Base-by-base conservation (phyloP, 1,140 invertebrate species). In the Eriocheir sinensis region DNA sequence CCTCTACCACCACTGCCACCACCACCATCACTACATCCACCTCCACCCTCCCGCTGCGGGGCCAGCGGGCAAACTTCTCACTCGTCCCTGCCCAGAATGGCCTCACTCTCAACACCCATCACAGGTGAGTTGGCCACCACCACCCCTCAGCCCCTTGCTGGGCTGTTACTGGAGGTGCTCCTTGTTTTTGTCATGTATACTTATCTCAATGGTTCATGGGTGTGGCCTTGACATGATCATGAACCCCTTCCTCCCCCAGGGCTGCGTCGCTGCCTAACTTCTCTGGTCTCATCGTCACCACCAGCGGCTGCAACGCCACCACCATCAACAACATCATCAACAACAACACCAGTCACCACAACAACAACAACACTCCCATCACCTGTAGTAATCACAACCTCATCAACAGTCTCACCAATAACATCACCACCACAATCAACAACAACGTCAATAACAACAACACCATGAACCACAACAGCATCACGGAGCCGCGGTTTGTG, bases 221-320 rank as follows among this genome's bases (percentile, higher is more conserved):
- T n/a, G n/a, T n/a, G n/a, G n/a, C n/a, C n/a, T n/a, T n/a, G n/a
- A n/a, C n/a, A n/a, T n/a, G n/a, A n/a, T n/a, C n/a, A n/a, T n/a
- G n/a, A n/a, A 27, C 12, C 30, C 94, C 36, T 95, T 95, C 93
- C 83, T 41, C 12, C 96, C 96, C n/a, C 93, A 97, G 97, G 95
- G 96, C 97, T 21, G 96, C 96, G 92, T 97, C 97, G 2, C 95
- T 97, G 30, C 97, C 97, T 32, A 97, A 97, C 96, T 97, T 97
- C 95, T 96, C 97, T 34, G 97, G 97, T 34, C 96, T 97, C 6
- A 96, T 97, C 72, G 96, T 96, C 79, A 86, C 94, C 89, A 83
- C 80, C 81, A 36, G 72, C 90, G 92, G 86, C 93, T 92, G 80
- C 40, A 91, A 41, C 96, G 96, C 32, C 83, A 92, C 40, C 40